phyloP scores from a whole-genome alignment of 2,797 vertebrate species.

The Sebastes wilsoni region DNA sequence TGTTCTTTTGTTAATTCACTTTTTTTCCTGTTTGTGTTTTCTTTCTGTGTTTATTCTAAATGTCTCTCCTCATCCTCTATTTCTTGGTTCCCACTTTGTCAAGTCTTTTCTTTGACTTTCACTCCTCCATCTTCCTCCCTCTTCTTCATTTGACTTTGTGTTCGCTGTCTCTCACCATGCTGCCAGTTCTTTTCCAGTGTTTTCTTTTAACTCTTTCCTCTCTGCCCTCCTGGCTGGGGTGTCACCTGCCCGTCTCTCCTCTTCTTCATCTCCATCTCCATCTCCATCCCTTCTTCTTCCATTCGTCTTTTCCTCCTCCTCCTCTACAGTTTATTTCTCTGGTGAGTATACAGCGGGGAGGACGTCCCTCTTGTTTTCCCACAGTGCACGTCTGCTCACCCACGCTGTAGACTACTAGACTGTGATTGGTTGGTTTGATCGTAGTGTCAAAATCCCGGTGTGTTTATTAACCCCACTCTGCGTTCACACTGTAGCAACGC shows the following conservation, averaged over 20 bases:
- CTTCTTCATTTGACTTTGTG: background rate
- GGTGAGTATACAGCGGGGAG: constrained; percentile 87
- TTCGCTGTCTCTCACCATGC: constrained; percentile 22
- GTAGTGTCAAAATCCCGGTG: constrained; percentile 14
- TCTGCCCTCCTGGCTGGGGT: constrained; percentile 54
- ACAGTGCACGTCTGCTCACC: constrained; percentile 62
- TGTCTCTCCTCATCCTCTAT: background rate
- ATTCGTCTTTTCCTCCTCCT: constrained; percentile 55
- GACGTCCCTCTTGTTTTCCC: constrained; percentile 38
- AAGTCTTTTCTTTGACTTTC: constrained; percentile 6
- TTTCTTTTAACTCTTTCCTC: constrained; percentile 67
- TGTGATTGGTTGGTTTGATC: constrained; percentile 60
- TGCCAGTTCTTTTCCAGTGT: constrained; percentile 50
- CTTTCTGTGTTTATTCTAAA: background rate
- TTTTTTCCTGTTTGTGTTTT: background rate
- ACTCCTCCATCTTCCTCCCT: constrained; percentile 1
- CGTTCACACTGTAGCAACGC: constrained; percentile 9
- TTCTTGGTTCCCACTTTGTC: background rate
- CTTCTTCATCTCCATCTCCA: constrained; percentile 51
- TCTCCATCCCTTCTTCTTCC: constrained; percentile 60
- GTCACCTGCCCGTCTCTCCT: constrained; percentile 39
- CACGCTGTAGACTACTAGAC: constrained; percentile 58
- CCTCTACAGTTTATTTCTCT: constrained; percentile 94
- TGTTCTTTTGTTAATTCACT: constrained; percentile 9
- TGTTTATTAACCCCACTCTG: constrained; percentile 55